Evolutionary conservation across 2,888 invertebrate species (phyloP), one percentile per base, ranked within the genome.

Genomic region (Hirtodrosophila histrioides): DNA sequence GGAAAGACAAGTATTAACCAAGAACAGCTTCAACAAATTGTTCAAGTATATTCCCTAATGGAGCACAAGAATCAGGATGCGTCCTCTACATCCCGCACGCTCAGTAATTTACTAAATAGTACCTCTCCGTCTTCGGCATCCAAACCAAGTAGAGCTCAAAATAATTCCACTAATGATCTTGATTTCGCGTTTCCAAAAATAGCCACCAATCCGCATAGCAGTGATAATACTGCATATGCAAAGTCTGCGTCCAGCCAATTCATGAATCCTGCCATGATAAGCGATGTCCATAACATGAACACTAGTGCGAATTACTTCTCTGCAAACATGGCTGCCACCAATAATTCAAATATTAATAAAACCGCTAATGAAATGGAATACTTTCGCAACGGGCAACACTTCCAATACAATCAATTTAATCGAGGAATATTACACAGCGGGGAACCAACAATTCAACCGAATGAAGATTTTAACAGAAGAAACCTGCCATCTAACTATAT

Each of bases 1-100:
- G 97, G 97, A 31, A 95, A 95, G 91, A 95, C 95, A 0, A 95
- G 96, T 89, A 96, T 97, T 8, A 94, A 95, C 5, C 94, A 96
- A 49, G 94, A 94, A 50, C 96, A 97, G 87, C 91, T 97, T 29
- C 95, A 96, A 79, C 94, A 95, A 75, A 93, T 97, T 0, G 95
- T 97, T 46, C 95, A 96, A 79, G 95, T 96, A 1, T 96, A 91
- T 61, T 86, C 86, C 0, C 23, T 89, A 4, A 87, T 91, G 50
- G 89, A 90, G 61, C 88, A 90, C 50, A 90, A 89, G 51, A 69
- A 78, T 8, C 66, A 73, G 44, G 70, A 80, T 3, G 3, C 1
- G 1, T 4, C 44, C 2, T 41, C 35, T 4, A 17, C 7, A 7
- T 17, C 33, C 10, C 27, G 35, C 12, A 10, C 10, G 2, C 12